Base-by-base conservation (phyloP, 2,888 invertebrate species). In the Rhogogaster chlorosoma region DNA sequence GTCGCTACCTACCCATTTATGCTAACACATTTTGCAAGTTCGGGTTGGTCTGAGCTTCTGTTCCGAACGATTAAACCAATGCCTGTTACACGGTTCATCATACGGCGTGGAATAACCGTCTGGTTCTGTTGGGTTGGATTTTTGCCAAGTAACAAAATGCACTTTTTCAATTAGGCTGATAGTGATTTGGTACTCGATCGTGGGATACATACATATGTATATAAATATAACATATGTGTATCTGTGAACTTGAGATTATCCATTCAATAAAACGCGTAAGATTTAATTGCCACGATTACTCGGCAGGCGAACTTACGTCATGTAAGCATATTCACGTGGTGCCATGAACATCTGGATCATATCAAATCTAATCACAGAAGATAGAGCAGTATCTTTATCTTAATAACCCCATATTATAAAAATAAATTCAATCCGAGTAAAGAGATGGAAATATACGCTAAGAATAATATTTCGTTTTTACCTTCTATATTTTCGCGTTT, bases 51-150 rank as follows among this genome's bases (percentile, higher is more conserved):
- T n/a, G 12, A n/a, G n/a, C 36, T 32, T 70, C 73, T 45, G 26
- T 75, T 75, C 26, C 45, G 42, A 75, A 75, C 26, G n/a, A 75
- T 75, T 75, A 45, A 71, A 32, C 38, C 71, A n/a, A 53, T 53
- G 53, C n/a, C n/a, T 53, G n/a, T 53, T 22, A 22, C 22, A 38
- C 38, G 36, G 71, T 38, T 22, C 4, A 42, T 38, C 71, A 9
- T 12, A 7, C 38, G 22, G 0, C 42, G 5, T 73, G 18, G 18
- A 7, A 12, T 73, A 38, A 36, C 15, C 9, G 36, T 38, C 22
- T n/a, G 22, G 71, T 73, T 36, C 22, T 71, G 36, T n/a, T 73
- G 18, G 18, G 2, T 6, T 53, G 53, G 53, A 53, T 53, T 53
- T 53, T 53, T 18, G 53, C n/a, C 53, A 53, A 7, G n/a, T 53